Evolutionary conservation across 2,888 invertebrate species (phyloP).

Genomic region (Acrobasis consociella): DNA sequence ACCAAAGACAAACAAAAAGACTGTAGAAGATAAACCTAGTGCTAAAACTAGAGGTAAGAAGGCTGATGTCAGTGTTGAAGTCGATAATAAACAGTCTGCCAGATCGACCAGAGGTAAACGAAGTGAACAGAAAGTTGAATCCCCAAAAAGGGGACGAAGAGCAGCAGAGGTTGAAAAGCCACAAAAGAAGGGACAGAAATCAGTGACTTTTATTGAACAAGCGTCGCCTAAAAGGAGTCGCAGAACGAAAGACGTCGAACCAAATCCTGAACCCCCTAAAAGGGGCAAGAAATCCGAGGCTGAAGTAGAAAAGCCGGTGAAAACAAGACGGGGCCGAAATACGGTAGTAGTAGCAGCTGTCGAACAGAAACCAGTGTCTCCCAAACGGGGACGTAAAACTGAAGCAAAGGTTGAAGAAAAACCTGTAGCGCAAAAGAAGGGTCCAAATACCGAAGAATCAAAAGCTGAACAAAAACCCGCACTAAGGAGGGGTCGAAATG

Average conservation of each 20-base stretch:
- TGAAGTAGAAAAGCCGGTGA: slow-evolving; percentile 15
- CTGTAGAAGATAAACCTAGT: slow-evolving; percentile 29
- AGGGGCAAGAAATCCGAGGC: not conserved
- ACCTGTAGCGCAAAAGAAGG: not conserved
- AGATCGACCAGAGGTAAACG: slow-evolving; percentile 35
- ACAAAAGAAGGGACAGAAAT: not conserved
- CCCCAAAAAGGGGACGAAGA: slow-evolving; percentile 33
- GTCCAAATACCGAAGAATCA: not conserved
- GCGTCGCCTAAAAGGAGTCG: not conserved
- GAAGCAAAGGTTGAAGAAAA: not conserved
- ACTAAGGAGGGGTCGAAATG: not conserved
- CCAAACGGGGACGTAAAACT: not conserved
- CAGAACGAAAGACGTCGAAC: not conserved
- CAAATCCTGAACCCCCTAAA: not conserved
- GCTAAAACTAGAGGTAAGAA: slow-evolving; percentile 32
- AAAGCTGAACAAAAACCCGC: slow-evolving; percentile 13
- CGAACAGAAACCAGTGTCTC: slow-evolving; percentile 15
- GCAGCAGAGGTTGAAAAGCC: slow-evolving; percentile 22
- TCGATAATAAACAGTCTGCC: slow-evolving; percentile 21
- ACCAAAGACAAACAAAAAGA: slow-evolving; percentile 26
- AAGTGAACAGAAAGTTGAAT: slow-evolving; percentile 23
- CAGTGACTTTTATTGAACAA: not conserved
- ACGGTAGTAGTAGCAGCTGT: not conserved
- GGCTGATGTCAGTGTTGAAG: slow-evolving; percentile 24
- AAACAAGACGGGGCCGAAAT: slow-evolving; percentile 25